phyloP scores from a whole-genome alignment of 64 coral and sea anemone species.

The Anthopleura sola region DNA sequence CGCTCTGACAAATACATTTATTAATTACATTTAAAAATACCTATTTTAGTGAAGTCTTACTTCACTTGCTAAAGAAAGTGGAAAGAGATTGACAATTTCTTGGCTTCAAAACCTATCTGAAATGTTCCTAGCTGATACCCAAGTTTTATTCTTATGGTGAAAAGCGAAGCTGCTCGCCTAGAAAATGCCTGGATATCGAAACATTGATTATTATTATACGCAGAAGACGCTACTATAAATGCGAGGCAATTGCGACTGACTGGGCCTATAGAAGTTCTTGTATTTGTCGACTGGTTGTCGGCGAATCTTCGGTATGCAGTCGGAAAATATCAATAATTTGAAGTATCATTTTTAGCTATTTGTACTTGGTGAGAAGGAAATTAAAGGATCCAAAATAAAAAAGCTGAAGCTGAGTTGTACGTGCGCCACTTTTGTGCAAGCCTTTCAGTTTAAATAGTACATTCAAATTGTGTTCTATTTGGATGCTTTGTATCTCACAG shows the following conservation, averaged over 20 bases:
- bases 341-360: not conserved
- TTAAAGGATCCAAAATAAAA: not conserved
- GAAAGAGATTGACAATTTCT: not conserved
- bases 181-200: not conserved
- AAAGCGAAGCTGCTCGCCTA: not conserved
- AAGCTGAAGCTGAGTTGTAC: not conserved
- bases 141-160: not conserved
- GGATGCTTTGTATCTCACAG: too few species aligned
- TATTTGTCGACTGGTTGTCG: not conserved
- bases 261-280: not conserved
- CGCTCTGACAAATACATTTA: not conserved
- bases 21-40: conserved; percentile 5
- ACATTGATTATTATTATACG: not conserved
- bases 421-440: too few species aligned
- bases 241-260: not conserved
- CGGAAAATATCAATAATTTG: not conserved
- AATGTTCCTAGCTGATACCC: not conserved
- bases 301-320: not conserved
- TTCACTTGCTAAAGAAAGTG: not conserved
- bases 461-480: too few species aligned
- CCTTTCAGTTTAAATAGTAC: too few species aligned
- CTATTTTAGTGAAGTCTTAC: not conserved
- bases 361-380: not conserved
- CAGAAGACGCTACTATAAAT: not conserved
- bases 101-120: not conserved